A percentile compares a stretch with the other conserved stretches of the same genome.
These are phyloP conservation scores for Leptopilina syphax DNA, from an alignment of 2,888 invertebrate species.

Conservation along the genomic window DNA sequence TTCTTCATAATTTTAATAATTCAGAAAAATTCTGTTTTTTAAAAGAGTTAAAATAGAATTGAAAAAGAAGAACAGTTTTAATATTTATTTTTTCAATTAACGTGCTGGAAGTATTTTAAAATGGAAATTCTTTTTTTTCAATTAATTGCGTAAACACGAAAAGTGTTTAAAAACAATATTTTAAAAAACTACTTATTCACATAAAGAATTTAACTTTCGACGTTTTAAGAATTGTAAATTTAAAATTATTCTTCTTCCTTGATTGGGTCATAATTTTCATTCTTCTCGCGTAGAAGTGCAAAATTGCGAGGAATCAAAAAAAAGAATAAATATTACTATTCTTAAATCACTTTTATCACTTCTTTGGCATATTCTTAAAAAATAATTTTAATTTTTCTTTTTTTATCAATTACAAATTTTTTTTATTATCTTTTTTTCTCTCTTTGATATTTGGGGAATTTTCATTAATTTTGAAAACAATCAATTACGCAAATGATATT, in stretches of 20 bases:
- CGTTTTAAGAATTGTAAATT: neutral
- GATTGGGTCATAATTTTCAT: constrained; percentile 8
- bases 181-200: neutral
- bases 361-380: neutral
- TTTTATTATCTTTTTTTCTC: too few relatives aligned
- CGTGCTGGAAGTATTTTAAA: neutral
- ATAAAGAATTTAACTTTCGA: constrained; percentile 1
- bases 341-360: neutral
- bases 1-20: too few relatives aligned
- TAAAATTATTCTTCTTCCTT: constrained; percentile 2
- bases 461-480: neutral
- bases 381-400: neutral
- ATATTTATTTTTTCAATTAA: neutral
- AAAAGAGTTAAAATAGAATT: neutral
- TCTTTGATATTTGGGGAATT: neutral
- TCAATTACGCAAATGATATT: constrained; percentile 1
- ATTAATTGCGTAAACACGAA: too few relatives aligned
- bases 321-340: neutral
- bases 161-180: neutral
- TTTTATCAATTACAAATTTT: neutral
- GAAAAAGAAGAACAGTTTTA: neutral
- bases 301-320: constrained; percentile 6
- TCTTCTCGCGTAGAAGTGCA: constrained; percentile 15
- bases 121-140: neutral
- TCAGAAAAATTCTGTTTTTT: too few relatives aligned